Evolutionary conservation across 2,888 invertebrate species (phyloP).

Genomic region (Agrotis ipsilon): DNA sequence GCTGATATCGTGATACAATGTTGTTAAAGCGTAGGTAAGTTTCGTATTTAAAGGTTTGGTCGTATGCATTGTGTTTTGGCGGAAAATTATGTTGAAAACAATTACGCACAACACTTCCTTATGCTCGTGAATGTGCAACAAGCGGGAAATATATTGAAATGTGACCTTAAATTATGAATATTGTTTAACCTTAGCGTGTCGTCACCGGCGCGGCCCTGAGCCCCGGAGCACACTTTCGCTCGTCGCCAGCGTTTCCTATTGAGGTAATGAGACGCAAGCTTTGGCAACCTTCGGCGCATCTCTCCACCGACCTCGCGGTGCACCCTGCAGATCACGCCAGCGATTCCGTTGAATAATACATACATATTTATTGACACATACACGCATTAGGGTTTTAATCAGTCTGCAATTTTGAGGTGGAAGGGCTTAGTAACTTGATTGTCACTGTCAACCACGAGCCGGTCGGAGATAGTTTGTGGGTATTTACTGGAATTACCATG

Average conservation of each 20-base stretch:
- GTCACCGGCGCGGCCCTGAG: slow-evolving; percentile 5
- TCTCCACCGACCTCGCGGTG: background rate
- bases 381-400: slow-evolving; percentile 19
- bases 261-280: slow-evolving; percentile 15
- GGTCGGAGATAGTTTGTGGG: too few relatives aligned
- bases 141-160: slow-evolving; percentile 43
- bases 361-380: background rate
- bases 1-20: too few relatives aligned
- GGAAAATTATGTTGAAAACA: slow-evolving; percentile 29
- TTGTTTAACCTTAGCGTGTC: slow-evolving; percentile 26
- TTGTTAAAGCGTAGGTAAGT: background rate
- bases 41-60: slow-evolving; percentile 21
- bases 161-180: slow-evolving; percentile 46
- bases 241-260: slow-evolving; percentile 26
- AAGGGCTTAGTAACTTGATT: background rate
- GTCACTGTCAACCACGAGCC: too few relatives aligned
- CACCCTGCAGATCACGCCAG: background rate
- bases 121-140: slow-evolving; percentile 39
- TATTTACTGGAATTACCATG: too few relatives aligned
- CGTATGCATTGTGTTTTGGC: slow-evolving; percentile 34
- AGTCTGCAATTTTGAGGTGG: background rate
- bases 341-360: slow-evolving; percentile 29
- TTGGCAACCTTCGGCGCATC: slow-evolving; percentile 21
- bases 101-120: slow-evolving; percentile 50
- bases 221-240: slow-evolving; percentile 4